Base-by-base conservation (phyloP, 1,140 invertebrate species). In the Thalassaphorura encarpata region DNA sequence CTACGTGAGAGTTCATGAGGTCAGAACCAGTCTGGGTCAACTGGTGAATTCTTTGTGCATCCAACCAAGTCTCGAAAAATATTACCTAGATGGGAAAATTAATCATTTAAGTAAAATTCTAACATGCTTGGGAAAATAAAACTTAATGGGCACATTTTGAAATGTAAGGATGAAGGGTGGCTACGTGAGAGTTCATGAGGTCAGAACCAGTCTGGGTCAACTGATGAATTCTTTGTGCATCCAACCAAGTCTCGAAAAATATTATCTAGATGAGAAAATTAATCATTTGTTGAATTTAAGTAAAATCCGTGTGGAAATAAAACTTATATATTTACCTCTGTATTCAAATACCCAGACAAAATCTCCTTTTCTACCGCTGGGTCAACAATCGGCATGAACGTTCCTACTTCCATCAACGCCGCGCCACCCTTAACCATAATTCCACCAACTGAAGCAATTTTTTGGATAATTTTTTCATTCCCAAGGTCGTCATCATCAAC, bases 161-260 rank as follows among this genome's bases (percentile, higher is more conserved):
- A 45, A 67, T 55, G 57, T 71, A 70, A 24, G 74, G 71, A 57
- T 70, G 69, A 36, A 54, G n/a, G 3, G 47, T 28, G 24, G 19
- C 19, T 15, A 43, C 11, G 23, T 53, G 41, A n/a, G 27, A 46
- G 23, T 31, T 21, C 11, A 21, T 26, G 42, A 52, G 42, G 47
- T 54, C 56, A 52, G 33, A 21, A 50, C 52, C 55, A 28, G 50
- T 52, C 23, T 47, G 23, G 27, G 42, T 52, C 53, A 59, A 40
- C 18, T 51, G 13, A 48, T 49, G 31, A 21, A 51, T 42, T 51
- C 54, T 43, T 15, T 61, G 59, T 29, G 46, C 51, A 27, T 3
- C 33, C 6, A 52, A 18, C 54, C 54, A 61, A 18, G 54, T 56
- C 19, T 56, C 39, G 31, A 56, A 61, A 49, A 51, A 60, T 15